These are phyloP conservation scores for Darevskia mixta DNA, from an alignment of 2,797 vertebrate genomes.

Conservation along the genomic window DNA sequence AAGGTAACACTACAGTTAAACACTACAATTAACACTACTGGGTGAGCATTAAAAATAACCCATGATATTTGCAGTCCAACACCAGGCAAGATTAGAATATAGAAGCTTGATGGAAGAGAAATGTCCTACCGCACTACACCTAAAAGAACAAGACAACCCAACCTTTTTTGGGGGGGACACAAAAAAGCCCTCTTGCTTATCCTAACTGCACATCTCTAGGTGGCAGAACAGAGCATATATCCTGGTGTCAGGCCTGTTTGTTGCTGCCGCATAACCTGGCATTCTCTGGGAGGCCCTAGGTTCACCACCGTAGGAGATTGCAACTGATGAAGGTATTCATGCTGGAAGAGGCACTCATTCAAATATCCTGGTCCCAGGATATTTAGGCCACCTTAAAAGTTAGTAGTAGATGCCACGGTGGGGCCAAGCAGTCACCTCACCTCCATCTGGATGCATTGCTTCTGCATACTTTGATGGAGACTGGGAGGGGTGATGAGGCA, in stretches of 20 bases:
- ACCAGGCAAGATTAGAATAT: background rate
- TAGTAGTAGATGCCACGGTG: no score
- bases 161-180: background rate
- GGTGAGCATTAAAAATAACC: background rate
- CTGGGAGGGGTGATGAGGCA: no score
- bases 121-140: background rate
- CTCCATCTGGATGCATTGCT: no score
- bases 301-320: no score
- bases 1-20: background rate
- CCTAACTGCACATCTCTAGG: background rate
- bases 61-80: background rate
- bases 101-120: background rate
- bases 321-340: no score
- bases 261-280: no score
- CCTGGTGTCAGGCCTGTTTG: no score
- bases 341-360: background rate
- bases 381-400: background rate
- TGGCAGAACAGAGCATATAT: background rate
- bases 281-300: no score
- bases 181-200: background rate
- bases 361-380: background rate
- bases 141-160: background rate
- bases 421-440: no score
- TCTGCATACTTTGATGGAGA: no score
- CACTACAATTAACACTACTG: background rate